A percentile compares a stretch with the other conserved stretches of the same genome.
Evolutionary conservation across 2,797 vertebrate genomes (phyloP).

Genomic region (Halcyon chelicuti): DNA sequence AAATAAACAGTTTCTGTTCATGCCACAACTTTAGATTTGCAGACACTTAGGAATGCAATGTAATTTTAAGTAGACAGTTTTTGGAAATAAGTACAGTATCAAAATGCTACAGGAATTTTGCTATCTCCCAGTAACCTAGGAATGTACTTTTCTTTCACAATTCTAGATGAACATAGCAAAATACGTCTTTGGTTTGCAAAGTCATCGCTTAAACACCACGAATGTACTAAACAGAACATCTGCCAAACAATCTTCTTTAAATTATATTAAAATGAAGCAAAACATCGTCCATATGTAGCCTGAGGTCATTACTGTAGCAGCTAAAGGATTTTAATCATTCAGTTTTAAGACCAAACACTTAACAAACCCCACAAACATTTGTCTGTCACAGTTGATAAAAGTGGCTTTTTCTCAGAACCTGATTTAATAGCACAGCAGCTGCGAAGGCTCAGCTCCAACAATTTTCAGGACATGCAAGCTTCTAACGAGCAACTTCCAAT

Average conservation of each 20-base stretch:
- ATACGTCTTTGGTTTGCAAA: not conserved
- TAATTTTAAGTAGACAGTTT: not conserved
- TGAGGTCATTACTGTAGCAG: not conserved
- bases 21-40: not conserved
- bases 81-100: not conserved
- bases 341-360: slow-evolving; percentile 8
- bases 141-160: not conserved
- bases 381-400: not conserved
- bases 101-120: not conserved
- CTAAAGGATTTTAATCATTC: slow-evolving; percentile 5
- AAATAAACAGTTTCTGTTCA: not conserved
- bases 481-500: slow-evolving; percentile 16
- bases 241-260: not conserved
- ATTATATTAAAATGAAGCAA: slow-evolving; percentile 2
- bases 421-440: slow-evolving; percentile 28
- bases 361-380: slow-evolving; percentile 18
- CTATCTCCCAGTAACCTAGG: not conserved
- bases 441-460: not conserved
- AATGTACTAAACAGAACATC: not conserved
- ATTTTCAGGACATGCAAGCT: slow-evolving; percentile 17
- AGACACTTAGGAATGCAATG: not conserved
- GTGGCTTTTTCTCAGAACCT: slow-evolving; percentile 18
- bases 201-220: not conserved
- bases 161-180: not conserved
- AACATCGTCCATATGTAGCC: not conserved